A percentile compares a stretch with the other conserved stretches of the same genome.
These are phyloP conservation scores for Falcaria lacertinaria DNA, from an alignment of 2,888 invertebrate genomes.

Conservation along the genomic window DNA sequence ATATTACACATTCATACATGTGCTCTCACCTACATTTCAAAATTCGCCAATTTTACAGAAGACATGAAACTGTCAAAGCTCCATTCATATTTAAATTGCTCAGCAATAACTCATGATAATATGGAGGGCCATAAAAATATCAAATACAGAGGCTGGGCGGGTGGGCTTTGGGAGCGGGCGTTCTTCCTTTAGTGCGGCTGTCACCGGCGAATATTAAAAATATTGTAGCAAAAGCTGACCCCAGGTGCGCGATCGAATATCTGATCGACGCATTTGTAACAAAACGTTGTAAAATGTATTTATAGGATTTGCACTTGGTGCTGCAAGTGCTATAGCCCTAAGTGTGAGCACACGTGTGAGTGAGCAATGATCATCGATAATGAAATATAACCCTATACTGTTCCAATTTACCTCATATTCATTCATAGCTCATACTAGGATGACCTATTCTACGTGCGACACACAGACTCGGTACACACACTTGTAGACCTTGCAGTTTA, in stretches of 20 bases:
- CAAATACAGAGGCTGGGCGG: constrained; percentile 51
- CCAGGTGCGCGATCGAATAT: constrained; percentile 32
- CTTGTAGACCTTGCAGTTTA: no score
- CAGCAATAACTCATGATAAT: constrained; percentile 69
- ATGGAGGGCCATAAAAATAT: constrained; percentile 71
- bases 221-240: constrained; percentile 43
- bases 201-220: constrained; percentile 55
- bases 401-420: no score
- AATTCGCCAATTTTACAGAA: constrained; percentile 36
- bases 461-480: no score
- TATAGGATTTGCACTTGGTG: neutral
- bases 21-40: constrained; percentile 6
- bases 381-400: no score
- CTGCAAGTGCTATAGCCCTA: no score
- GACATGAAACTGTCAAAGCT: constrained; percentile 59
- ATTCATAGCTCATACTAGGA: no score
- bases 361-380: no score
- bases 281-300: no score
- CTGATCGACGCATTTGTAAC: constrained; percentile 29
- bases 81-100: constrained; percentile 69
- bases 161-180: constrained; percentile 24
- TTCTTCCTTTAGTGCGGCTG: constrained; percentile 30
- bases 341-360: no score
- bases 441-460: no score
- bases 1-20: neutral